Base-by-base conservation (phyloP, 2,113 vertebrate species). In the Suncus etruscus region DNA sequence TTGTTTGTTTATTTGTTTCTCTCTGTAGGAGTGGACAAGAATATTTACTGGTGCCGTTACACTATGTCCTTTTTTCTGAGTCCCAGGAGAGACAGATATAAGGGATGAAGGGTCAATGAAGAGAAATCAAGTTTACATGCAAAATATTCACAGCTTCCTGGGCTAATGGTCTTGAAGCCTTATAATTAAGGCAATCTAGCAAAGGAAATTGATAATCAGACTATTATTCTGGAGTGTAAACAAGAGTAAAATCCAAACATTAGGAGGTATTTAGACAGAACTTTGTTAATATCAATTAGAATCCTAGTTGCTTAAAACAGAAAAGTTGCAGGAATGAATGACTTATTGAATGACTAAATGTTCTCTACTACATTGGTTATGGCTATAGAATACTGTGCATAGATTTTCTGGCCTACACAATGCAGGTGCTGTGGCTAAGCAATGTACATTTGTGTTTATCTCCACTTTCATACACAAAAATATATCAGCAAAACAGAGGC, bases 401-500 rank as follows among this genome's bases (percentile, higher is more conserved):
- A 7, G 29, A 83, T 94, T 54, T 83, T 11, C 63, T 22, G 39
- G 63, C 70, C 70, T 6, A 10, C 76, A n/a, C 29, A 16, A 50
- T 25, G 51, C 9, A 58, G 82, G 80, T 70, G 61, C 92, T 58
- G 39, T 31, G 72, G 45, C 72, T 82, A 73, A 86, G 31, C 86
- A 29, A 73, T 58, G 80, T 83, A 31, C 94, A 94, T 96, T 90
- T 90, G 86, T 92, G 93, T 95, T 78, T 5, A 4, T 81, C 93
- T 88, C 12, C 45, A 85, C 76, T 92, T 45, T 51, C 83, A 81
- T 48, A 90, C 87, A 92, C 90, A 95, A 88, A 95, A 94, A 95
- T 95, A 78, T 77, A 94, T 94, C 83, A 93, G 95, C 93, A 94
- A 96, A 90, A 76, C 88, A 90, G 74, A 93, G 72, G 61, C 89